phyloP scores from a whole-genome alignment of 2,113 vertebrate genomes.

The Mus musculus region GRCm39 chr19:15667501-15668000 shows the following conservation, averaged over 20 bases:
- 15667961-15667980: not conserved
- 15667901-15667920: not conserved
- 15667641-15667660: not conserved
- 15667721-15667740: not conserved
- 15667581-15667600: not conserved
- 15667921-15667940: too few relatives aligned
- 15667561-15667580: not conserved
- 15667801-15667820: not conserved
- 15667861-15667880: not conserved
- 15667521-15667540: not conserved
- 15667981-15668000: not conserved
- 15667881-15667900: not conserved
- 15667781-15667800: not conserved
- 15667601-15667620: not conserved
- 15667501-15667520: not conserved
- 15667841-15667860: not conserved
- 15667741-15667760: not conserved
- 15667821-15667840: not conserved
- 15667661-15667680: not conserved
- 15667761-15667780: not conserved
- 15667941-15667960: not conserved
- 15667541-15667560: not conserved
- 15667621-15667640: constrained; percentile 23
- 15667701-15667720: not conserved
- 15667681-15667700: not conserved